Base-by-base conservation (phyloP, 2,113 vertebrate species). In the Zosterops hypoxanthus region DNA sequence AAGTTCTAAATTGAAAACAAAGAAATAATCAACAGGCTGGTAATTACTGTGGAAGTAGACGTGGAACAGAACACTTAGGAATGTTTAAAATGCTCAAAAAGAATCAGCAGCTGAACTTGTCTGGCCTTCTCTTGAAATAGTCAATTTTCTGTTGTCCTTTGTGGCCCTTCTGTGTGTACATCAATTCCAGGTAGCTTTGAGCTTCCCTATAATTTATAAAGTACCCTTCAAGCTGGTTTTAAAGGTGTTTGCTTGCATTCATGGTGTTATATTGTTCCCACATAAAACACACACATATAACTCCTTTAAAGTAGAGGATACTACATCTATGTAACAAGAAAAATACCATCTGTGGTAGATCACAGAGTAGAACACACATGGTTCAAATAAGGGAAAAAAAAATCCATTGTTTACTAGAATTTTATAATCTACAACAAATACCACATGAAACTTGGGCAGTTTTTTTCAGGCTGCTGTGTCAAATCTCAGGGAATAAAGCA, bases 301-400 rank as follows among this genome's bases (percentile, higher is more conserved):
- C n/a, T 84, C 60, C 29, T 71, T 91, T 55, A 49, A 41, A 55
- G 47, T 12, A 81, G 34, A 63, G 47, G 29, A 57, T 83, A 24
- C 72, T 71, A 7, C 22, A n/a, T 81, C 76, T 60, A 8, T 69
- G 56, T 47, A 88, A 78, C 23, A 44, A 81, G 71, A 70, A 90
- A 86, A 82, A 42, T 77, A 22, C 46, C 87, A 89, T 88, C 70
- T 90, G 75, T 76, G 72, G 52, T 80, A 80, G 39, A 94, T 90
- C 86, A 82, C 53, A 65, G 78, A 85, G 46, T 50, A 87, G 61
- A 77, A 39, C 46, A 82, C 92, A 87, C 50, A 85, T 95, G 91
- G 84, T 91, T 95, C 66, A 94, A 85, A 87, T 96, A 91, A 92
- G 42, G 72, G 22, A 60, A 75, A 83, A 83, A 84, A 89, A 83